phyloP scores from a whole-genome alignment of 53 echinoderm and acorn worm genomes.

The Echinarachnius parma region DNA sequence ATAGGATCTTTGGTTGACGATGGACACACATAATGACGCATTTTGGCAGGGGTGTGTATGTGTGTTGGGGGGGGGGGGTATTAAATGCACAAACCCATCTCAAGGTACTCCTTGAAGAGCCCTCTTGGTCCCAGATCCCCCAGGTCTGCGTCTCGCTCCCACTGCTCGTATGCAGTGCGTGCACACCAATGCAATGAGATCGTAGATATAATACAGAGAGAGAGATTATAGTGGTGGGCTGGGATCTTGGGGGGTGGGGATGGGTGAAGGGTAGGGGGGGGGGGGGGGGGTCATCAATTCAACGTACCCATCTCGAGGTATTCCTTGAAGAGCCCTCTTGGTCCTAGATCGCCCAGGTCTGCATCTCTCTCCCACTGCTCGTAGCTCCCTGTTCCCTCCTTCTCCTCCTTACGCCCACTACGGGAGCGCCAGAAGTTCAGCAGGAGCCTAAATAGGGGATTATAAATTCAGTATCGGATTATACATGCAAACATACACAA shows the following conservation, averaged over 20 bases:
- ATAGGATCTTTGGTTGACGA: too few relatives aligned
- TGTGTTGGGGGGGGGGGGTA: too few relatives aligned
- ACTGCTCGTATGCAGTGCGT: constrained; percentile 97
- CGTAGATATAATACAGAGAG: constrained; percentile 36
- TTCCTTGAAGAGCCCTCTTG: constrained; percentile 92
- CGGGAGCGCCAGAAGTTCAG: constrained; percentile 86
- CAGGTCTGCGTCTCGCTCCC: constrained; percentile 95
- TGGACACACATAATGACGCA: too few relatives aligned
- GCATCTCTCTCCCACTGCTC: constrained; percentile 98
- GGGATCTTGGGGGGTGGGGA: too few relatives aligned
- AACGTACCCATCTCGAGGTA: constrained; percentile 98
- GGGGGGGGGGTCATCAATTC: too few relatives aligned
- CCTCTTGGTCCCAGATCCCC: constrained; percentile 85
- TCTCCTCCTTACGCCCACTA: constrained; percentile 70
- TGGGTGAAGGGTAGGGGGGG: too few relatives aligned
- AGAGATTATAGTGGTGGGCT: too few relatives aligned
- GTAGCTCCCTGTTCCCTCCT: constrained; percentile 73
- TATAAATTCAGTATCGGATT: too few relatives aligned
- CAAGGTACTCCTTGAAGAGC: constrained; percentile 94
- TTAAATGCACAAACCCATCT: too few relatives aligned
- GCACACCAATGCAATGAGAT: too few relatives aligned
- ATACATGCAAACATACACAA: too few relatives aligned
- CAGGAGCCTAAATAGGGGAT: constrained; percentile 42
- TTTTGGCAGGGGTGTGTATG: too few relatives aligned
- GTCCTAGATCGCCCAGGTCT: constrained; percentile 84